These are phyloP conservation scores for Vidua chalybeata DNA, from an alignment of 2,113 vertebrate genomes.

Conservation along the genomic window DNA sequence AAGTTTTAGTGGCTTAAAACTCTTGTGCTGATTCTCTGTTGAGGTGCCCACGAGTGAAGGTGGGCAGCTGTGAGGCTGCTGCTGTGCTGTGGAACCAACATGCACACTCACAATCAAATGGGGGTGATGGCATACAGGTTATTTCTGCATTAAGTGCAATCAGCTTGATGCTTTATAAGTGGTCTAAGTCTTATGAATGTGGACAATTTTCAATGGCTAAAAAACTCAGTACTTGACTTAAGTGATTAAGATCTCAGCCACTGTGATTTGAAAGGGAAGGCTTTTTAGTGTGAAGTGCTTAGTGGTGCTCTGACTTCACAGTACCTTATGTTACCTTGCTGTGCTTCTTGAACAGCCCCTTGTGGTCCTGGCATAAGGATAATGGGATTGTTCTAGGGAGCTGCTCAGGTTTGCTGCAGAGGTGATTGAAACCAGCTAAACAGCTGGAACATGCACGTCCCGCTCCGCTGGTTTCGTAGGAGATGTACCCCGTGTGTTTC, in stretches of 20 bases:
- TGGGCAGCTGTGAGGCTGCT: neutral
- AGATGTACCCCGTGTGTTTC: accelerated
- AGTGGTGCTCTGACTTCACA: neutral
- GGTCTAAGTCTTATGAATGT: neutral
- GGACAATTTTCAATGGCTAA: neutral
- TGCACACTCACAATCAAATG: accelerated
- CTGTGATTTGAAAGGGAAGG: neutral
- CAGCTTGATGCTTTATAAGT: neutral
- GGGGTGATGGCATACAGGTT: neutral
- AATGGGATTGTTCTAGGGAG: neutral
- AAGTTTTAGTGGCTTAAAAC: neutral
- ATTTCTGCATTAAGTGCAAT: neutral
- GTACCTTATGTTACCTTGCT: neutral
- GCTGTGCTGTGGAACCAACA: accelerated
- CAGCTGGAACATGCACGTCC: accelerated
- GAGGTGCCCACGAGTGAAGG: accelerated
- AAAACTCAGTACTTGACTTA: neutral
- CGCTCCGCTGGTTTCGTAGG: accelerated
- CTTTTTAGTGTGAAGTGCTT: neutral
- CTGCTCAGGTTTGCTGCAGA: neutral
- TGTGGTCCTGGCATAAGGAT: neutral
- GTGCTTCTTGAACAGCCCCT: neutral
- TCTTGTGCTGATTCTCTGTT: neutral
- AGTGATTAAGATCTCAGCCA: neutral
- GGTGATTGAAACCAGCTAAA: neutral